Base-by-base conservation (phyloP, 2,797 vertebrate species). In the Onychomys arenicola region DNA sequence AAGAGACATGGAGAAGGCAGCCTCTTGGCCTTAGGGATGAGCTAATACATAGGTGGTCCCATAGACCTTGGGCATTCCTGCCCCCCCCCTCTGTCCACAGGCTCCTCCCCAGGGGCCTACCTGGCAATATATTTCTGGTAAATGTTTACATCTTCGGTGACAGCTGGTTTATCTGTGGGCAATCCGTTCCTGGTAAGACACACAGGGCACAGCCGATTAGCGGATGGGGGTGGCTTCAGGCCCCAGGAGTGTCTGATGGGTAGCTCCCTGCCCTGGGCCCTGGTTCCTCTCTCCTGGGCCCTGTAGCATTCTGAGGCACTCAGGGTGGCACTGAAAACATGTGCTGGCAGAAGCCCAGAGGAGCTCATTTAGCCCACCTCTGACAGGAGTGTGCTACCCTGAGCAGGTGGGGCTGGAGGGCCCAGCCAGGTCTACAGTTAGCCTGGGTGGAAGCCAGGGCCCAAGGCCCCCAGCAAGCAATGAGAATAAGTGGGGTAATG, bases 71-170 rank as follows among this genome's bases (percentile, higher is more conserved):
- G 69, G 40, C 25, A 84, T 59, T 83, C 95, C 91, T 87, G 80
- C 75, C 87, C 95, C 92, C 93, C 89, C 81, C 95, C 94, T 97
- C 98, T 98, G 98, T 95, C 94, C 87, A 65, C 92, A 96, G 90
- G 67, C 83, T 91, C 93, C 96, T 95, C 96, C 94, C 94, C 92
- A 98, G 99, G 99, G 99, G 99, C 99, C 99, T 99, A 99, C 99
- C 99, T 99, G 99, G 99, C 99, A 98, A 99, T 99, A 98, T 99
- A 99, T 99, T 99, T 99, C 99, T 99, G 99, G 99, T 99, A 99
- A 99, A 99, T 99, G 99, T 99, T 99, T 99, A 99, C 98, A 93
- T 99, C 99, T 98, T 99, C 99, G 89, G 98, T 99, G 98, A 99
- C 98, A 96, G 98, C 98, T 97, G 99, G 99, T 99, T 99, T 99